phyloP scores from a whole-genome alignment of 2,113 vertebrate genomes.

The Oreocharis arfaki region DNA sequence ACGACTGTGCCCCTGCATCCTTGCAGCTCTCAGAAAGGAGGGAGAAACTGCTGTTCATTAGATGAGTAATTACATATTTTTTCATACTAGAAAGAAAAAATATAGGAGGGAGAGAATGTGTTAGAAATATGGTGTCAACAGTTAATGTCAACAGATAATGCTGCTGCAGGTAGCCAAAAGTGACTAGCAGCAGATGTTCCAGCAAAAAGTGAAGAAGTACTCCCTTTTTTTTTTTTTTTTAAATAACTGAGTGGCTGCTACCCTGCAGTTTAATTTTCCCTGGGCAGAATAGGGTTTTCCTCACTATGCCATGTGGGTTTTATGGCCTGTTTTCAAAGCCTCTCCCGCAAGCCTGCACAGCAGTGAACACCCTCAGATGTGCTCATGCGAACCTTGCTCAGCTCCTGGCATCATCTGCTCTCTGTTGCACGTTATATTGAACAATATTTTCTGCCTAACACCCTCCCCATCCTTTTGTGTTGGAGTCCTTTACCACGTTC shows the following conservation, averaged over 20 bases:
- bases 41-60: neutral
- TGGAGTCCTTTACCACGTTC: neutral
- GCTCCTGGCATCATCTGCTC: neutral
- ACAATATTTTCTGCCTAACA: neutral
- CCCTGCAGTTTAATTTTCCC: neutral
- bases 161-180: neutral
- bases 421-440: neutral
- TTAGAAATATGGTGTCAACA: neutral
- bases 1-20: neutral
- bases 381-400: neutral
- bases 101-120: neutral
- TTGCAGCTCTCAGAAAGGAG: neutral
- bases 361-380: neutral
- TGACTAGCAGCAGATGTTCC: neutral
- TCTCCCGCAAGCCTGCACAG: rapidly evolving
- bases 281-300: neutral
- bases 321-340: neutral
- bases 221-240: neutral
- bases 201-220: neutral
- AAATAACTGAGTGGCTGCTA: neutral
- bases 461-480: neutral
- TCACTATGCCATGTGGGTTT: neutral
- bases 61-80: neutral
- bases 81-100: neutral
- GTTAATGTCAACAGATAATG: neutral